A percentile compares a stretch with the other conserved stretches of the same genome.
phyloP scores from a whole-genome alignment of 2,888 invertebrate species.

The Dolichopus griseipennis region DNA sequence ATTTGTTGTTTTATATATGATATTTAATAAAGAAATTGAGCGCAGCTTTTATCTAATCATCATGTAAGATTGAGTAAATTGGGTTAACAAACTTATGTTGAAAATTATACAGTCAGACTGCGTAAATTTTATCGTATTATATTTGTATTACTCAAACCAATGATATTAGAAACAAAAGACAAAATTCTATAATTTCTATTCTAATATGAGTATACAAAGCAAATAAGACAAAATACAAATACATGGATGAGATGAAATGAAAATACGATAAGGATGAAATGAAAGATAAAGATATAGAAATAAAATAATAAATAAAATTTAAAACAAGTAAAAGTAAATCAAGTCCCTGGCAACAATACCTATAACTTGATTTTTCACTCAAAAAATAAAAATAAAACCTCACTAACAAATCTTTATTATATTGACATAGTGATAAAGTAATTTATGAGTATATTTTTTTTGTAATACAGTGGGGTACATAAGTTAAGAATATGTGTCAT shows the following conservation, averaged over 20 bases:
- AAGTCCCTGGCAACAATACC: neutral
- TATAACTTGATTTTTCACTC: neutral
- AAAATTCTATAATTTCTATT: neutral
- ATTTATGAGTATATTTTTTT: neutral
- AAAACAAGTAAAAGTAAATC: no score
- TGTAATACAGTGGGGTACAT: neutral
- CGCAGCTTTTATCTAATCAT: no score
- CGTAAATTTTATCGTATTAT: neutral
- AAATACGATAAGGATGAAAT: neutral
- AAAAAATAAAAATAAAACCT: neutral
- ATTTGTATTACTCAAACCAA: neutral
- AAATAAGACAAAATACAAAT: no score
- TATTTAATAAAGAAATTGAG: no score
- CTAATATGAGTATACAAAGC: neutral
- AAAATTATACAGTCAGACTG: neutral
- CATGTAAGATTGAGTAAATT: neutral
- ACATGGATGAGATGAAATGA: neutral
- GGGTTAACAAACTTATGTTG: neutral
- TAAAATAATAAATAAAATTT: neutral
- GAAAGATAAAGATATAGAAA: neutral
- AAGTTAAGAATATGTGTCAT: no score
- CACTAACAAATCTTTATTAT: neutral
- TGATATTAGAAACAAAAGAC: neutral
- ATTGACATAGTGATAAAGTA: neutral
- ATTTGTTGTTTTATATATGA: no score